Base-by-base conservation (phyloP, 2,888 invertebrate species). In the Aproaerema taeniolella region DNA sequence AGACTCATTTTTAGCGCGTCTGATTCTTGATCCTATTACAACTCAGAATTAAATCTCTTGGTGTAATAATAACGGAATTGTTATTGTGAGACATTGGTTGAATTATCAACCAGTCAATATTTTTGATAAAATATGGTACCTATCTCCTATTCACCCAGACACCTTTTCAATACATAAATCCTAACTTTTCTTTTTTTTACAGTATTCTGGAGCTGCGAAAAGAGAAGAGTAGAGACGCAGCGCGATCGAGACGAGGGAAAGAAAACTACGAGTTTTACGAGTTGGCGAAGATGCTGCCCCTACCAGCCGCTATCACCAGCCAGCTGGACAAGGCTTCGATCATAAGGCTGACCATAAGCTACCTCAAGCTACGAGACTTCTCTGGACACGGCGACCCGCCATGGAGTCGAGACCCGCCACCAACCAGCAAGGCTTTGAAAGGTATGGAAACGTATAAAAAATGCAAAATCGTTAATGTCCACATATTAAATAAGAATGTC, bases 191-290 rank as follows among this genome's bases (percentile, higher is more conserved):
- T n/a, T 60, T 50, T 72, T 59, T 66, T 91, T 91, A 81, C 92
- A 97, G 97, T 79, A 96, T 97, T 71, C 90, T 97, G 80, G 97
- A 97, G 81, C 88, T 97, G 46, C 91, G 97, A 51, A 97, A 97
- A 87, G 97, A 97, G 80, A 97, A 97, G 77, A 96, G 95, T 53
- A 87, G 97, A 60, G 97, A 97, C 74, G 97, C 97, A 30, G 97
- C 97, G 4, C 88, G 97, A 47, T 96, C 96, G 8, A 88, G 97
- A 38, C 90, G 97, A 26, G 96, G 97, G 45, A 96, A 97, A 67
- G 98, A 98, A 78, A 98, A 98, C 87, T 96, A 93, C 75, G 97
- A 98, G 88, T 98, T 97, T 87, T 96, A 97, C 82, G 96, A 97
- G 88, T 88, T 98, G 72, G 97, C 97, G 49, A 96, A 95, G 89